Evolutionary conservation across 1,140 invertebrate genomes (phyloP).

Genomic region (Hestina assimilis): DNA sequence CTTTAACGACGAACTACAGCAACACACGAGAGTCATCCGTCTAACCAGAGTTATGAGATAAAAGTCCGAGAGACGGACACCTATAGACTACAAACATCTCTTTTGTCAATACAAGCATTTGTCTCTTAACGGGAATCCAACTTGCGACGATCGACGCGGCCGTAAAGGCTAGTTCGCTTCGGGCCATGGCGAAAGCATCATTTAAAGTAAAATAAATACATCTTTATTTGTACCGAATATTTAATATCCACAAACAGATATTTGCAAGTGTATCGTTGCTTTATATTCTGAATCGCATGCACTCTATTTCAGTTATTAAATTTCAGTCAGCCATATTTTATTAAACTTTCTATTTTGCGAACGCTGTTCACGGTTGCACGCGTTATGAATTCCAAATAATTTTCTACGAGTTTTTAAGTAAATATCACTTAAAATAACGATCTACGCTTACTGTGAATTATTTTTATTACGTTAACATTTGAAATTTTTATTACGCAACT

Average conservation of each 20-base stretch:
- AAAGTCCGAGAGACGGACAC: too few species aligned
- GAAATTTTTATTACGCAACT: too few species aligned
- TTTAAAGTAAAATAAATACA: too few species aligned
- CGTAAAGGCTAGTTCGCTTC: too few species aligned
- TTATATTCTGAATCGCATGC: constrained; percentile 51
- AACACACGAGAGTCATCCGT: too few species aligned
- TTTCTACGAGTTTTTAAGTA: constrained; percentile 10
- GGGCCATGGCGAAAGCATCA: too few species aligned
- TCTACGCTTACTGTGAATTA: background rate
- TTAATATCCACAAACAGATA: constrained; percentile 3
- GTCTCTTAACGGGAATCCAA: too few species aligned
- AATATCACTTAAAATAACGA: constrained; percentile 12
- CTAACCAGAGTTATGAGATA: too few species aligned
- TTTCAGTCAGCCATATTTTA: constrained; percentile 69
- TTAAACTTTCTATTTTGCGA: constrained; percentile 67
- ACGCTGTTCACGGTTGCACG: constrained; percentile 56
- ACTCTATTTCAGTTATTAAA: constrained; percentile 69
- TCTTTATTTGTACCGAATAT: background rate
- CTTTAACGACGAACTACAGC: too few species aligned
- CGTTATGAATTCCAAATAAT: constrained; percentile 62
- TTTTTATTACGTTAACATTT: background rate
- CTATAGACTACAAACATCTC: too few species aligned
- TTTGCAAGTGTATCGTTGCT: constrained; percentile 23
- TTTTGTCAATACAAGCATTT: too few species aligned
- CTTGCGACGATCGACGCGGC: too few species aligned